These are phyloP conservation scores for Platyrinchus mystaceus DNA, from an alignment of 2,797 vertebrate species.

Conservation along the genomic window DNA sequence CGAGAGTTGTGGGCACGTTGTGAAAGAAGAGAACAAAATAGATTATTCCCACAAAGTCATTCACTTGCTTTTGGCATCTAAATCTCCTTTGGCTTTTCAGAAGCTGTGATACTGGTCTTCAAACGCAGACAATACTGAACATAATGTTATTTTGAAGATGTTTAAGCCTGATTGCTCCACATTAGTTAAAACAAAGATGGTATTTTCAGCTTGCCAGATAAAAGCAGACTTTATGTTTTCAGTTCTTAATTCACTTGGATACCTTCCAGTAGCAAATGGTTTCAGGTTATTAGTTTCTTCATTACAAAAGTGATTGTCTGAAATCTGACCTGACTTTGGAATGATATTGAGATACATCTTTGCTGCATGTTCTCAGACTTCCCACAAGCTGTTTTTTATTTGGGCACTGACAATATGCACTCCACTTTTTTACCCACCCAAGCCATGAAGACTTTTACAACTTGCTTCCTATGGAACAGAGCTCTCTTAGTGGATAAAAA, in stretches of 20 bases:
- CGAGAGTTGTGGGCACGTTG: not conserved
- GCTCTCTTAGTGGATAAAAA: not conserved
- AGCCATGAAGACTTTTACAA: not conserved
- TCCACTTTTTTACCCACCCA: not conserved
- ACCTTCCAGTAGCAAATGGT: not conserved
- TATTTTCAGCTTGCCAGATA: not conserved
- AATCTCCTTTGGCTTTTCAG: not conserved
- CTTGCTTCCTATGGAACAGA: not conserved
- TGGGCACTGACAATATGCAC: not conserved
- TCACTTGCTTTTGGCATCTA: not conserved
- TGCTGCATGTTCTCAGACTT: not conserved
- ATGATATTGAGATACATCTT: not conserved
- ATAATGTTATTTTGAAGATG: not conserved
- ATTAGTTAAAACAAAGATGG: not conserved
- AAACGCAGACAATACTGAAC: not conserved
- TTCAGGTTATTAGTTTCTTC: slow-evolving; percentile 1
- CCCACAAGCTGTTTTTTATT: not conserved
- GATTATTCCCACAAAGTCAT: not conserved
- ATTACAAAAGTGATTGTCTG: not conserved
- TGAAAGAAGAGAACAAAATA: not conserved
- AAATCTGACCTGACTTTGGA: slow-evolving; percentile 14
- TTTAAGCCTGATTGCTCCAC: not conserved
- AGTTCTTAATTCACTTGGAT: not conserved
- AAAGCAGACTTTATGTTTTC: not conserved
- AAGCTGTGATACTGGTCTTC: not conserved